Base-by-base conservation (phyloP, 2,113 vertebrate species). In the Numida meleagris region DNA sequence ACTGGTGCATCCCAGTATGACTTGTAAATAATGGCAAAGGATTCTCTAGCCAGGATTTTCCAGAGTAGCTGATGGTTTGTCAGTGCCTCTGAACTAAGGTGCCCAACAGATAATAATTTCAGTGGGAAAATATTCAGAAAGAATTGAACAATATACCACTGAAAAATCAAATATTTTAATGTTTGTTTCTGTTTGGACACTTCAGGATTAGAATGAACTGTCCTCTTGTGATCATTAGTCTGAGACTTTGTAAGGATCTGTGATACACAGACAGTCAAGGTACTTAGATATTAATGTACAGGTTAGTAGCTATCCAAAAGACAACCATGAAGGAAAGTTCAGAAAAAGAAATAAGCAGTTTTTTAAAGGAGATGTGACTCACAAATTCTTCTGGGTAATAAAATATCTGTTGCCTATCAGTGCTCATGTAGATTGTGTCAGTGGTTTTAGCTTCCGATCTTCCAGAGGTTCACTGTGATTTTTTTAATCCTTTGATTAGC, bases 401-500 rank as follows among this genome's bases (percentile, higher is more conserved):
- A 70, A 75, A 45, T 40, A 53, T n/a, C 43, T 83, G 19, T 57
- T 58, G 12, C 51, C 29, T 45, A 3, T 42, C 43, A 2, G 2
- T 70, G n/a, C 23, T 33, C 34, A 38, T 19, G 12, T 92, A 61
- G 78, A 48, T 31, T 76, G 25, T 95, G 34, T 40, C 59, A 13
- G 4, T 84, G 10, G 3, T 59, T 82, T 57, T 77, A n/a, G 61
- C 9, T 58, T 43, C n/a, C 6, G 27, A 9, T 82, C 5, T 90
- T 91, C 31, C 36, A 90, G 27, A 61, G 29, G 8, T 77, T 96
- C 63, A 62, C 24, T 82, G 65, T 90, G 46, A 8, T 51, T 79
- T 93, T 46, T 77, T 25, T 9, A 2, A 67, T 7, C 81, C 61
- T 62, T 16, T 50, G 58, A n/a, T 77, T 88, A 97, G 97, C 90